These are phyloP conservation scores for Babylonia areolata DNA, from an alignment of 1,140 invertebrate species.

Conservation along the genomic window DNA sequence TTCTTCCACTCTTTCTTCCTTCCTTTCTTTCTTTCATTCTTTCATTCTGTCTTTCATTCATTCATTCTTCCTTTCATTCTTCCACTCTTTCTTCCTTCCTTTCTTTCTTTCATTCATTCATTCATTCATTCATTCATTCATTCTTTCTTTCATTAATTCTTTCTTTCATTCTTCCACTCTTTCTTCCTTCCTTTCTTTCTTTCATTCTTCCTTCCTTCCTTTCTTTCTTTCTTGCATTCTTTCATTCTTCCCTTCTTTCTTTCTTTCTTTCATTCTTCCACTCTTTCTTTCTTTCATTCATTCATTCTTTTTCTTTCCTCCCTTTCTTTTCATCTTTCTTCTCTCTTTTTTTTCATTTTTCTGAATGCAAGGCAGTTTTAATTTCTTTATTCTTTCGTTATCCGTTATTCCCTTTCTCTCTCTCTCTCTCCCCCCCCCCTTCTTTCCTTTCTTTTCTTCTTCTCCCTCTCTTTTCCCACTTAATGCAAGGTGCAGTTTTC, in stretches of 20 bases:
- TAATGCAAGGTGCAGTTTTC: neutral
- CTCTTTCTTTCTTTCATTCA: neutral
- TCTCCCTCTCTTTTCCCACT: too few relatives aligned
- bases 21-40: neutral
- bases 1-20: neutral
- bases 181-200: too few relatives aligned
- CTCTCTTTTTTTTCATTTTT: neutral
- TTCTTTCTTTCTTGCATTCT: neutral
- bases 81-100: too few relatives aligned
- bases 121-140: neutral
- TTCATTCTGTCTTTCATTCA: neutral
- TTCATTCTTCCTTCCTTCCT: too few relatives aligned
- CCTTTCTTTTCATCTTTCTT: too few relatives aligned
- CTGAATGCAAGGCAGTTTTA: too few relatives aligned
- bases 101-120: too few relatives aligned
- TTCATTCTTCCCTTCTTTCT: neutral
- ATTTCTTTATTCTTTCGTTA: neutral
- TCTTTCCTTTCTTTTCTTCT: neutral
- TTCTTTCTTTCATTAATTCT: neutral
- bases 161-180: too few relatives aligned
- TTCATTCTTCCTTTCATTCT: too few relatives aligned
- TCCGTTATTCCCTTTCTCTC: neutral
- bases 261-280: neutral
- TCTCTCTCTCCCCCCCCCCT: neutral
- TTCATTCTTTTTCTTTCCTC: too few relatives aligned